Conservation (phyloP, 2,113 vertebrate species). For the Gnathonemus echidnorhynchus region DNA sequence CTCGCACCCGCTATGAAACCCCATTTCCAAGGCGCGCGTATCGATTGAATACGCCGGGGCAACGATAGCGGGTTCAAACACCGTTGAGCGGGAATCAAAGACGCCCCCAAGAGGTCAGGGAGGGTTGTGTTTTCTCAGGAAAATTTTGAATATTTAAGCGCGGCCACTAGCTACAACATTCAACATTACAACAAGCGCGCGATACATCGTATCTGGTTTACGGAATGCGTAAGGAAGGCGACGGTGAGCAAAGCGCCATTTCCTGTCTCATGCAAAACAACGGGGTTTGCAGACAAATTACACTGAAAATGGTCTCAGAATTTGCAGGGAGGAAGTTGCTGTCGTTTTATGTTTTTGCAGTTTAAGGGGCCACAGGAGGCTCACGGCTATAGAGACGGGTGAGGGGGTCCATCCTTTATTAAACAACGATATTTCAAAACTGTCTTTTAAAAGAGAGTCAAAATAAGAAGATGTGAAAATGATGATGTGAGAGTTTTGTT, state of each 20-base stretch:
- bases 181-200: not conserved
- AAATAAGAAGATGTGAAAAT: not conserved
- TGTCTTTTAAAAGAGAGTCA: not conserved
- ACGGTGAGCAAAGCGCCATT: slow-evolving; percentile 29
- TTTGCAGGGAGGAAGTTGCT: not conserved
- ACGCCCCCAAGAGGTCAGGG: not conserved
- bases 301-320: not conserved
- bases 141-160: not conserved
- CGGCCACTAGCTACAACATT: not conserved
- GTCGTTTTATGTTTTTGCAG: not conserved
- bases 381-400: not conserved
- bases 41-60: slow-evolving; percentile 7
- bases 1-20: not conserved
- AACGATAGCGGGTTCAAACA: not conserved
- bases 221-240: slow-evolving; percentile 25
- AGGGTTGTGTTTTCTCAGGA: not conserved
- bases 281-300: not conserved
- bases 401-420: not conserved
- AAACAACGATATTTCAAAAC: not conserved
- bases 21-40: not conserved
- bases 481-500: not conserved
- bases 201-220: not conserved
- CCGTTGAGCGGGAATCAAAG: not conserved
- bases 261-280: slow-evolving; percentile 20
- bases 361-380: not conserved